Evolutionary conservation across 2,797 vertebrate species (phyloP), one percentile per base, ranked within the genome.

Genomic region (Protonibea diacanthus): DNA sequence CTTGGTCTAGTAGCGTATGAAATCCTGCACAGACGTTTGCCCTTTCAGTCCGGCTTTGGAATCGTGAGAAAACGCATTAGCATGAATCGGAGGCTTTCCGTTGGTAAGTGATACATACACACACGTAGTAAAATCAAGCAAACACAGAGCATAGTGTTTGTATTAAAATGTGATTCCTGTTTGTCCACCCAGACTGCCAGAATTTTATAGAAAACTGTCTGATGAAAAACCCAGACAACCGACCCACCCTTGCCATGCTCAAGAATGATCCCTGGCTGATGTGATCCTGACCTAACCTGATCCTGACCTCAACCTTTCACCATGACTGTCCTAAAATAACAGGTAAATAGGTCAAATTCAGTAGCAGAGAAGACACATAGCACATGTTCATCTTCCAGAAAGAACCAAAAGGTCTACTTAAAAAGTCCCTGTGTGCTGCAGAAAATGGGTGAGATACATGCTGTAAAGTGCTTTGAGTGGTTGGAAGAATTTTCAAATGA

Each of bases 161-260:
- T 40, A 40, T 40, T 59, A 18, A 55, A 20, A 44, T 3, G 12
- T 68, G 21, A 55, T 13, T 67, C 15, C 15, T 67, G 40, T 55
- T 45, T 20, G 23, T 44, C 17, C 25, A 17, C 27, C 10, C 51
- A 55, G 65, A 27, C 15, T 55, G 51, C 65, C 21, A 13, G 5
- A 11, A 10, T 55, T 68, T 68, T 27, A 51, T 68, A 11, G 6
- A 2, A 11, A 44, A 52, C 51, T 67, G 65, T 44, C 21, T 67
- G 15, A 8, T 17, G 5, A 67, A 67, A 11, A 53, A 17, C 11
- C 51, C 38, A 44, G 21, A 25, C 10, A 17, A 6, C 15, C n/a
- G 65, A 27, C 21, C 51, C 51, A 55, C 21, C 21, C 38, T 67
- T 23, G 17, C 55, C n/a, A 55, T 38, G 4, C 38, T 67, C 0